Evolutionary conservation across 2,797 vertebrate genomes (phyloP), one percentile per base, ranked within the genome.

Genomic region (Ctenopoma multispine): DNA sequence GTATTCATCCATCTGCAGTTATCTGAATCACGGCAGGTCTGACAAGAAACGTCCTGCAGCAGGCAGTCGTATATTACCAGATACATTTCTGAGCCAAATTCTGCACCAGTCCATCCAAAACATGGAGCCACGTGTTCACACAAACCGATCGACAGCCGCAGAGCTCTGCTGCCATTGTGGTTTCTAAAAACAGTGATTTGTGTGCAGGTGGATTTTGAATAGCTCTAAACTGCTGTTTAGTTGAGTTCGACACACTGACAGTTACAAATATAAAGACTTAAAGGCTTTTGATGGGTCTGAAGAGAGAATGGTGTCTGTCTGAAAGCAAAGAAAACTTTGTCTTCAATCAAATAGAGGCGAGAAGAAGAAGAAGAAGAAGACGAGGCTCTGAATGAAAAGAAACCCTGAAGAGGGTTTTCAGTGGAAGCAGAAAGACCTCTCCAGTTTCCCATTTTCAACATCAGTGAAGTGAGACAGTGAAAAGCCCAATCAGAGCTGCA

Each of bases 401-500:
- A 60, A 55, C 11, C 47, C 44, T 79, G 60, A 40, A 80, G 80
- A 63, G 81, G 47, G 29, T 66, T 67, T 69, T 84, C 36, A 82
- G 53, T 24, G 0, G 66, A 27, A 74, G 73, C 65, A 71, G 61
- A 72, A 67, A 75, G 53, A 58, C 59, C 54, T 74, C 80, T 82
- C 34, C 24, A 78, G 36, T 38, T 69, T 64, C 50, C 40, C 41
- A 51, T 72, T 70, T 72, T 55, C 62, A 54, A 29, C 71, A 21
- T 21, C 20, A 53, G 36, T 51, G 66, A 56, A 85, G 80, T 59
- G 78, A 79, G 67, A 56, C 63, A 63, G 64, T 82, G 72, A 84
- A 38, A 80, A 85, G 80, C 40, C 68, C 84, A 85, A 84, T 88
- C 86, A 84, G 69, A 87, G 81, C 67, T 0, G 51, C 34, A 2